Evolutionary conservation across 2,888 invertebrate species (phyloP).

Genomic region (Cylloceria caligata): DNA sequence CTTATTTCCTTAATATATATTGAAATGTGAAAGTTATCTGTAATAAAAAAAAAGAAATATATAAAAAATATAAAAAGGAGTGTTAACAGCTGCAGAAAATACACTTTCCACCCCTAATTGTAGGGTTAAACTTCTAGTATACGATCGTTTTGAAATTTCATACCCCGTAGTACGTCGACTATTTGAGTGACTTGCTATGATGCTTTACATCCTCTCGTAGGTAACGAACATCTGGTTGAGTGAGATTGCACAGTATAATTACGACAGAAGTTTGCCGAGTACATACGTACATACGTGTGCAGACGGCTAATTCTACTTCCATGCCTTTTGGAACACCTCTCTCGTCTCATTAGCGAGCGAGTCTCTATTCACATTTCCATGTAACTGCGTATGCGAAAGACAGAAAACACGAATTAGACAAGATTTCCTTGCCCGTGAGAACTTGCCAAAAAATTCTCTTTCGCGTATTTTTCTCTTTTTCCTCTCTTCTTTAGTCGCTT

Average conservation of each 20-base stretch:
- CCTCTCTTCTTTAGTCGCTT: neutral
- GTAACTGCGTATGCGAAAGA: constrained; percentile 1
- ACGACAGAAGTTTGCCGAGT: constrained; percentile 32
- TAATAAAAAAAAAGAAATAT: neutral
- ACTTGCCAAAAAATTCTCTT: constrained; percentile 16
- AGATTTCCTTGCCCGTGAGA: constrained; percentile 24
- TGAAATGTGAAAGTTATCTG: neutral
- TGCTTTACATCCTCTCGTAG: constrained; percentile 29
- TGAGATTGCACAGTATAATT: constrained; percentile 66
- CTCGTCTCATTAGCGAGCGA: constrained; percentile 62
- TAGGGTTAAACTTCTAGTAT: constrained; percentile 10
- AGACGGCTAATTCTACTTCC: constrained; percentile 51
- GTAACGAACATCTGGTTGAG: constrained; percentile 53
- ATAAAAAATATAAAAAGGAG: neutral
- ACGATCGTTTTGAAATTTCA: constrained; percentile 26
- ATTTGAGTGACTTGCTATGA: constrained; percentile 46
- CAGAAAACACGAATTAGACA: constrained; percentile 43
- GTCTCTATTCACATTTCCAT: constrained; percentile 45
- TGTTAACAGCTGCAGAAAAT: neutral
- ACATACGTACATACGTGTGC: constrained; percentile 45
- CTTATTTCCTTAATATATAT: neutral
- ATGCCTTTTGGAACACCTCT: constrained; percentile 42
- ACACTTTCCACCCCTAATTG: neutral
- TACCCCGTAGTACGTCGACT: constrained; percentile 24
- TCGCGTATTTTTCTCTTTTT: neutral